Evolutionary conservation across 2,113 vertebrate species (phyloP).

Genomic region (Gorsachius goisagi): DNA sequence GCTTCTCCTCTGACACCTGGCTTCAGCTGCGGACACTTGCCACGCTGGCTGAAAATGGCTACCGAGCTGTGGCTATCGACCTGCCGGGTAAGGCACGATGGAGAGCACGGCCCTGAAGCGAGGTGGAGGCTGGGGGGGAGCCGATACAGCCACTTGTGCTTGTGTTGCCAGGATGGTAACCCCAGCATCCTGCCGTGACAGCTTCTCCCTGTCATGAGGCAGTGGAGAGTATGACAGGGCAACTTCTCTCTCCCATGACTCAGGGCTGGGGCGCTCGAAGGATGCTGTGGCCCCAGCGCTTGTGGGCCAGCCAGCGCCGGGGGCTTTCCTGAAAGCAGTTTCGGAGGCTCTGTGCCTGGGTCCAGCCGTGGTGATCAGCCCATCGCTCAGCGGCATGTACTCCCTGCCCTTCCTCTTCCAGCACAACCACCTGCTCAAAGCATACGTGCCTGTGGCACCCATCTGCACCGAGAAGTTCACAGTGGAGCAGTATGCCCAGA

Average conservation of each 20-base stretch:
- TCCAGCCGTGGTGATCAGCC: slow-evolving; percentile 88
- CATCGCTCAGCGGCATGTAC: slow-evolving; percentile 96
- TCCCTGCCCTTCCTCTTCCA: slow-evolving; percentile 89
- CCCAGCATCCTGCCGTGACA: fast-evolving
- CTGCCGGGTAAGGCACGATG: slow-evolving; percentile 81
- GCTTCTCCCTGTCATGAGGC: background rate
- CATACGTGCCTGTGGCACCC: slow-evolving; percentile 90
- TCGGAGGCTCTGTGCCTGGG: slow-evolving; percentile 78
- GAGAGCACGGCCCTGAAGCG: fast-evolving
- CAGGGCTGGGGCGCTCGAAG: slow-evolving; percentile 87
- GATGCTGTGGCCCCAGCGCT: slow-evolving; percentile 76
- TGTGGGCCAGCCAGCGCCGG: slow-evolving; percentile 82
- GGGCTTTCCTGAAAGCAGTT: slow-evolving; percentile 82
- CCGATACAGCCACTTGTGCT: fast-evolving
- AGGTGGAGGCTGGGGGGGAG: background rate
- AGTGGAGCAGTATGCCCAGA: slow-evolving; percentile 75
- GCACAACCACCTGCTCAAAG: slow-evolving; percentile 79
- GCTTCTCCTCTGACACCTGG: slow-evolving; percentile 94
- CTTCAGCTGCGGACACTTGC: slow-evolving; percentile 82
- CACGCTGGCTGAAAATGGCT: slow-evolving; percentile 82
- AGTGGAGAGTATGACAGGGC: background rate
- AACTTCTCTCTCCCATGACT: background rate
- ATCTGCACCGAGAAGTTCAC: slow-evolving; percentile 94
- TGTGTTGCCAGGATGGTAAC: background rate
- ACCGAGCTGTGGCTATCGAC: slow-evolving; percentile 88